Evolutionary conservation across 2,113 vertebrate genomes (phyloP).

Genomic region (Vulpes vulpes): DNA sequence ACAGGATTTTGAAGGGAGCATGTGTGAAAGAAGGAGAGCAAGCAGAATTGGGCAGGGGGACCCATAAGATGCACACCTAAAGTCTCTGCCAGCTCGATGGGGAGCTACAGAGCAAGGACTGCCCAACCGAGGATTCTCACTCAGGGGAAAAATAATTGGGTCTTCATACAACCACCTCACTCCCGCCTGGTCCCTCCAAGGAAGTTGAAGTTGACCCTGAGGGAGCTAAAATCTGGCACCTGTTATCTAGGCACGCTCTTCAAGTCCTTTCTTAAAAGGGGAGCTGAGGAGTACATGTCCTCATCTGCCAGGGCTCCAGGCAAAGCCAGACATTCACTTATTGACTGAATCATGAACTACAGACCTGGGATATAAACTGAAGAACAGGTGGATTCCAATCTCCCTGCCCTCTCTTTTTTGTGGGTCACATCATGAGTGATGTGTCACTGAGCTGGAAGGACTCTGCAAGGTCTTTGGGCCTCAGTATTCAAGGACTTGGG

Average conservation of each 20-base stretch:
- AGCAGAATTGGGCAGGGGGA: neutral
- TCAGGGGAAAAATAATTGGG: accelerated
- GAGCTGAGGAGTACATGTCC: neutral
- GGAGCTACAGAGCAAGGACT: no score
- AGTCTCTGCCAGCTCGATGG: neutral
- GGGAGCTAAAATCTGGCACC: neutral
- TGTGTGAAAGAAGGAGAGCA: neutral
- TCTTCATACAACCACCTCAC: neutral
- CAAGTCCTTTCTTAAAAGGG: neutral
- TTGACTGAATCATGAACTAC: neutral
- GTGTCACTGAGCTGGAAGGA: neutral
- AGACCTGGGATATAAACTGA: neutral
- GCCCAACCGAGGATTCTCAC: neutral
- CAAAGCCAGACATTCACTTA: neutral
- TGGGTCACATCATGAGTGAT: neutral
- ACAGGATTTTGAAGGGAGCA: neutral
- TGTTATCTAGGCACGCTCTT: neutral
- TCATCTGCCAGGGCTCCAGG: neutral
- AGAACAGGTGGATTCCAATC: neutral
- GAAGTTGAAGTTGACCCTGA: neutral
- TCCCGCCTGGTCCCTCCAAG: neutral
- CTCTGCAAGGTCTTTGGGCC: neutral
- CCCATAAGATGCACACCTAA: neutral
- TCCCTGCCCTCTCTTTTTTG: neutral
- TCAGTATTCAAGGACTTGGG: neutral